Percentiles rank a stretch among this genome's conserved stretches.
Conservation (phyloP, 2,888 invertebrate genomes). For the Empis livida region DNA sequence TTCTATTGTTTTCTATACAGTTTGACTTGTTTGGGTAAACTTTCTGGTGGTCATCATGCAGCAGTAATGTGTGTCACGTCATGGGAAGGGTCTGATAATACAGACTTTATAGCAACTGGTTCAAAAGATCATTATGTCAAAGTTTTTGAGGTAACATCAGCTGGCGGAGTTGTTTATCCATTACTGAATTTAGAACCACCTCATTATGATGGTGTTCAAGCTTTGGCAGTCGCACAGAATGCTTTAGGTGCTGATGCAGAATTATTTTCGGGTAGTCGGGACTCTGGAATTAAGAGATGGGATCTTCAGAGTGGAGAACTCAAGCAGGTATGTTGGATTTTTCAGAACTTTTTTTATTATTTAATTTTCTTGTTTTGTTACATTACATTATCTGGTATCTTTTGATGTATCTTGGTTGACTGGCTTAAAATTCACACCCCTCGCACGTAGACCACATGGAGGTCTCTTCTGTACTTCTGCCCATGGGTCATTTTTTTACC, state of each 20-base stretch:
- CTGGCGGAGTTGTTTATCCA: constrained; percentile 41
- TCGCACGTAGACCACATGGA: too few species aligned
- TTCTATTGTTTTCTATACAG: too few species aligned
- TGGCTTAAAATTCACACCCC: too few species aligned
- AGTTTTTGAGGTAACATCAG: constrained; percentile 37
- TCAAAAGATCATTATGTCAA: constrained; percentile 78
- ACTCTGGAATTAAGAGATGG: constrained; percentile 80
- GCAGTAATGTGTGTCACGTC: constrained; percentile 73
- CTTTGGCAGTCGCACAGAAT: constrained; percentile 51
- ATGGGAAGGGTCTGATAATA: constrained; percentile 37
- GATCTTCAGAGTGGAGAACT: constrained; percentile 40
- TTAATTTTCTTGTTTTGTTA: too few species aligned
- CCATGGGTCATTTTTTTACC: too few species aligned
- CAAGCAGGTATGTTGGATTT: constrained; percentile 21
- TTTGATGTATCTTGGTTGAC: too few species aligned
- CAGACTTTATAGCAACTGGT: constrained; percentile 60
- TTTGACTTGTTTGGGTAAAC: constrained; percentile 55
- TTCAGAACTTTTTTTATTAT: too few species aligned
- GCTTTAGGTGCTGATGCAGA: constrained; percentile 29
- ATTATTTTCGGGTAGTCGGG: constrained; percentile 73
- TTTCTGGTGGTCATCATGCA: constrained; percentile 68
- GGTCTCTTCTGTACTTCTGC: too few species aligned
- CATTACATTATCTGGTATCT: too few species aligned
- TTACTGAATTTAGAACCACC: constrained; percentile 64
- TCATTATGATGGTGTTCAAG: constrained; percentile 82